Base-by-base conservation (phyloP, 1,140 invertebrate species). In the Maconellicoccus hirsutus region DNA sequence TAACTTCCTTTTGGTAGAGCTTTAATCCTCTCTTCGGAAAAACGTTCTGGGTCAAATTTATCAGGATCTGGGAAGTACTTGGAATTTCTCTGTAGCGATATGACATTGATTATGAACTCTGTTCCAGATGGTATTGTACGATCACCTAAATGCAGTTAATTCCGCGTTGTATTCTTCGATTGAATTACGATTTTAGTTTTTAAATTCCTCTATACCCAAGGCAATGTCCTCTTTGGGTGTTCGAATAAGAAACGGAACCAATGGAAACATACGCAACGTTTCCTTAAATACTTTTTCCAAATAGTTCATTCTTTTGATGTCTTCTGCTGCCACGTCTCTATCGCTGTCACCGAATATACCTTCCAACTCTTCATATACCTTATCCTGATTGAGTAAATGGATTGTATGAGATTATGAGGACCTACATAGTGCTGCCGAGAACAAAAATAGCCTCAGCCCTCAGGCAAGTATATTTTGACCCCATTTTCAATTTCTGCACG, bases 21-120 rank as follows among this genome's bases (percentile, higher is more conserved):
- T 0, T 70, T 39, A 25, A 78, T 79, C 19, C 74, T 75, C 59
- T 84, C 83, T 59, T 85, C 83, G 7, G 84, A 76, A 79, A 93
- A 93, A 75, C 90, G 81, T 26, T 93, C 89, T 0, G 92, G 92
- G 76, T 86, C 81, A 76, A 91, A 94, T 4, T 78, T 80, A 19
- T 88, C 80, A 0, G 92, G 91, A 75, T 93, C 83, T 26, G 89
- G 85, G 76, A 86, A 93, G 21, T 84, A 81, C 33, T 86, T 81
- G 1, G 85, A 82, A 77, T 90, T 82, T 75, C 84, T 81, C 72
- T 92, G 89, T 69, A 89, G 78, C 52, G 83, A 79, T 19, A 82
- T 82, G 8, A 85, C 81, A 69, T 82, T 77, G 1, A 87, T 70
- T 0, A 80, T 70, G 0, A 83, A 39, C 0, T 79, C 77, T 1